Percentiles rank a stretch among this genome's conserved stretches.
phyloP scores from a whole-genome alignment of 2,113 vertebrate species.

The Oreocharis arfaki region DNA sequence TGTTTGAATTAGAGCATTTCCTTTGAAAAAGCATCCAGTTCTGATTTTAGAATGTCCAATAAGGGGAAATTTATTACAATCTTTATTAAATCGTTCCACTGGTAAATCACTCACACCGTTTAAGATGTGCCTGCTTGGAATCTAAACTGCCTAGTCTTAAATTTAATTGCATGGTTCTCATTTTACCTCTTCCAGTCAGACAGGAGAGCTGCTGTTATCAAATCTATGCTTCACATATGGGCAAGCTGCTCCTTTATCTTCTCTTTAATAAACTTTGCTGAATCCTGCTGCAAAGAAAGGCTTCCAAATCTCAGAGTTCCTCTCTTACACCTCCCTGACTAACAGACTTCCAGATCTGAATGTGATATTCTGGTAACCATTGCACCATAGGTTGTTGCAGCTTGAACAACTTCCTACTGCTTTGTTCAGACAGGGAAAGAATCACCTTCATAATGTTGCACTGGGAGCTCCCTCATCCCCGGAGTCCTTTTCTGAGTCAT shows the following conservation, averaged over 20 bases:
- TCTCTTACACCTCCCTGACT: background rate
- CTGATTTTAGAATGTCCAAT: background rate
- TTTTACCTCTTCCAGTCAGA: slow-evolving; percentile 11
- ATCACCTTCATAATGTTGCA: background rate
- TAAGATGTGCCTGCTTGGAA: background rate
- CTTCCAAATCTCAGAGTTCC: background rate
- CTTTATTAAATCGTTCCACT: slow-evolving; percentile 41
- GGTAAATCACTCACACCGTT: background rate
- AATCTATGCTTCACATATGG: background rate
- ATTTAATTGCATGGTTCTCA: background rate
- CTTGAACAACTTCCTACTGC: background rate
- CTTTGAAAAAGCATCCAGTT: background rate
- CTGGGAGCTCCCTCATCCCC: background rate
- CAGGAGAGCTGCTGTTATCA: background rate
- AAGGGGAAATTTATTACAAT: slow-evolving; percentile 7
- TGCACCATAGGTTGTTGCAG: background rate
- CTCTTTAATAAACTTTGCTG: background rate
- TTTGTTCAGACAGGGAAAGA: background rate
- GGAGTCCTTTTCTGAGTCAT: background rate
- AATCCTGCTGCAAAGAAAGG: background rate
- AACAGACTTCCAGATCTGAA: background rate
- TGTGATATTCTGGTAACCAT: background rate
- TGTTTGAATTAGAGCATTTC: slow-evolving; percentile 6
- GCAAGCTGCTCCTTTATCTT: background rate
- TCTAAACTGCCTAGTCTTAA: background rate